Evolutionary conservation across 2,888 invertebrate genomes (phyloP), one percentile per base, ranked within the genome.

Genomic region (Tenthredo mesomela): DNA sequence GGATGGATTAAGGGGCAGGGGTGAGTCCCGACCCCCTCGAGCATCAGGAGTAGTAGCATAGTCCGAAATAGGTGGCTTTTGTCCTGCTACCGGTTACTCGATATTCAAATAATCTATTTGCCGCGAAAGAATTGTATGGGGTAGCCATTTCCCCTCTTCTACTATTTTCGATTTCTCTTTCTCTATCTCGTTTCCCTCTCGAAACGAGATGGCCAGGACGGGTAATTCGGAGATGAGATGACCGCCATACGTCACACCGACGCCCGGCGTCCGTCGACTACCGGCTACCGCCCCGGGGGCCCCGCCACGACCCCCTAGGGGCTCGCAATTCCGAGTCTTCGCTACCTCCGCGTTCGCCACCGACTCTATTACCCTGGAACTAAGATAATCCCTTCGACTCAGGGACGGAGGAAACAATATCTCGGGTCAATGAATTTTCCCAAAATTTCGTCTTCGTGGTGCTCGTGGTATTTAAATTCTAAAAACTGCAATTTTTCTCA

Each of bases 261-360:
- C 82, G 75, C 86, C 85, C 87, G 86, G 87, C 82, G 54, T 65
- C 25, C 82, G 40, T 47, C 54, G 82, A 67, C 67, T 70, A 82
- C 47, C 70, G 80, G 82, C 82, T 25, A 82, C 77, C 40, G 40
- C 86, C 85, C 88, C 85, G 75, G 82, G 86, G 87, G 88, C 86
- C 88, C 87, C 89, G 89, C 89, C 90, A 92, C 89, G 90, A 89
- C 91, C 88, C 92, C 90, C 92, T 90, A 87, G 93, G 91, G 93
- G 89, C 89, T 89, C 89, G 90, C 92, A 91, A 92, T 90, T 92
- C 91, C 33, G 70, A 70, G 65, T 67, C 18, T 61, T 15, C 40
- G 21, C 78, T 84, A 47, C 77, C 83, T 85, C 43, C 54, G 82
- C 71, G 70, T 85, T 85, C 82, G 65, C 43, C 83, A 54, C 61